Percentiles rank a stretch among this genome's conserved stretches.
phyloP scores from a whole-genome alignment of 2,113 vertebrate genomes.

The Rissa tridactyla region DNA sequence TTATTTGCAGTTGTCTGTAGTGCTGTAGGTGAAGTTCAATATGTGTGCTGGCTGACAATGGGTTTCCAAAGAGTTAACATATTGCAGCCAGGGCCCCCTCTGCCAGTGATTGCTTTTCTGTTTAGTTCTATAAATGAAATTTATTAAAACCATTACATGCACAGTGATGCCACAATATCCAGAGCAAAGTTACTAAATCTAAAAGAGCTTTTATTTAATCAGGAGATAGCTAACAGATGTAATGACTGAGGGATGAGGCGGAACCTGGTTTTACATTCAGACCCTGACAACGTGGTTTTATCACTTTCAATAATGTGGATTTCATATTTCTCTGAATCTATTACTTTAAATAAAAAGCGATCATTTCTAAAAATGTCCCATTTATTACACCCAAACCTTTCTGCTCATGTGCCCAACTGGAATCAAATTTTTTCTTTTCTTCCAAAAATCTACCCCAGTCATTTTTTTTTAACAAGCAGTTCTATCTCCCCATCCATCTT shows the following conservation, averaged over 20 bases:
- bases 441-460: neutral
- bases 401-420: neutral
- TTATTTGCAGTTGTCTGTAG: neutral
- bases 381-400: neutral
- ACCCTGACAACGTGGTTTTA: slow-evolving; percentile 13
- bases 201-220: slow-evolving; percentile 73
- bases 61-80: slow-evolving; percentile 54
- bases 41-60: neutral
- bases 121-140: slow-evolving; percentile 71
- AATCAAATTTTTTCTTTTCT: slow-evolving; percentile 6
- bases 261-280: slow-evolving; percentile 46
- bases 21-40: neutral
- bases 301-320: neutral
- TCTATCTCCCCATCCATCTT: slow-evolving; percentile 58
- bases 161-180: slow-evolving; percentile 64
- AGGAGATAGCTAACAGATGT: slow-evolving; percentile 57
- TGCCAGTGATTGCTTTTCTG: slow-evolving; percentile 49
- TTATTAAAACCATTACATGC: slow-evolving; percentile 70
- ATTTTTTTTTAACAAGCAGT: neutral
- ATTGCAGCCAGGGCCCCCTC: slow-evolving; percentile 1
- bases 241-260: slow-evolving; percentile 31
- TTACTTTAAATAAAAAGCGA: neutral
- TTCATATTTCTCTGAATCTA: neutral
- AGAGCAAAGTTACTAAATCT: slow-evolving; percentile 67
- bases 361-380: neutral